These are phyloP conservation scores for Neria commutata DNA, from an alignment of 2,888 invertebrate species.

Conservation along the genomic window DNA sequence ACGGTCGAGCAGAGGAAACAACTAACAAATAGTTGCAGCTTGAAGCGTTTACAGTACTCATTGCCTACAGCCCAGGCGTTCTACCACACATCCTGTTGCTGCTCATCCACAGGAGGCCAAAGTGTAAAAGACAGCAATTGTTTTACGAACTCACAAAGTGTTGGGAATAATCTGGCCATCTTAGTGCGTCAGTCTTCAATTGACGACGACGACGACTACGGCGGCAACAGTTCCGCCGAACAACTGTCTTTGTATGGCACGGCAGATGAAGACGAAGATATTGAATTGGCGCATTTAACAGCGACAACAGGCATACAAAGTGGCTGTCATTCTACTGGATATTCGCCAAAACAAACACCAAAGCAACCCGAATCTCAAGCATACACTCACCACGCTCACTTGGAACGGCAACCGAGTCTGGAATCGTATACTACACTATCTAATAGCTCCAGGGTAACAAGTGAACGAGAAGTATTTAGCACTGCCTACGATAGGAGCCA, in stretches of 20 bases:
- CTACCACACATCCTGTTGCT: slow-evolving; percentile 5
- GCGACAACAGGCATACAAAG: background rate
- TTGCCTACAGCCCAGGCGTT: slow-evolving; percentile 10
- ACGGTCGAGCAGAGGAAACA: background rate
- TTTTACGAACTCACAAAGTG: too few species aligned
- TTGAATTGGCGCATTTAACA: background rate
- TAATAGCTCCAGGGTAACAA: slow-evolving; percentile 8
- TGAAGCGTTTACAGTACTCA: too few species aligned
- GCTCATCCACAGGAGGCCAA: too few species aligned
- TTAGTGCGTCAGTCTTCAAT: background rate
- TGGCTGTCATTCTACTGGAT: background rate
- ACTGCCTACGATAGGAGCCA: too few species aligned
- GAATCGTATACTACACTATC: slow-evolving; percentile 10
- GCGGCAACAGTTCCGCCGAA: background rate
- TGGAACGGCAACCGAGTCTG: slow-evolving; percentile 17
- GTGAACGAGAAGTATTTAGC: too few species aligned
- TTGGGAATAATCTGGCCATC: slow-evolving; percentile 3
- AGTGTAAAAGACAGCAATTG: too few species aligned
- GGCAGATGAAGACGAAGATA: slow-evolving; percentile 12
- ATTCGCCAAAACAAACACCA: too few species aligned
- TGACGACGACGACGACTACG: background rate
- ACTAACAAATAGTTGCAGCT: background rate
- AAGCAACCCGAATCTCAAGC: too few species aligned
- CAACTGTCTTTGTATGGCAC: slow-evolving; percentile 9
- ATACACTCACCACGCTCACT: too few species aligned